phyloP scores from a whole-genome alignment of 2,113 vertebrate genomes.

The Hemicordylus capensis region DNA sequence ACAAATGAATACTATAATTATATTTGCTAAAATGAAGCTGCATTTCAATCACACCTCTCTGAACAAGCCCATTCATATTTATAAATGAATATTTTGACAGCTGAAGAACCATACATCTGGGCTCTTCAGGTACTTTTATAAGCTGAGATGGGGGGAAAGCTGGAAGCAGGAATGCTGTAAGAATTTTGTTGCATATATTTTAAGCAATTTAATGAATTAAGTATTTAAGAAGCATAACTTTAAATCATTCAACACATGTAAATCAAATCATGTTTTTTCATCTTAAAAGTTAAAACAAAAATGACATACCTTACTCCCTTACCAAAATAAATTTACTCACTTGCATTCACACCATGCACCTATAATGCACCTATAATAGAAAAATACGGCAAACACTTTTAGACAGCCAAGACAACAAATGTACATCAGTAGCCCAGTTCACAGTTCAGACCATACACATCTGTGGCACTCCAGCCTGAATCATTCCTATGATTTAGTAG shows the following conservation, averaged over 20 bases:
- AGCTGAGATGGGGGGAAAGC: background rate
- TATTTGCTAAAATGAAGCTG: conserved; percentile 8
- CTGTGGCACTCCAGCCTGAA: background rate
- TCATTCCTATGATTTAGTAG: background rate
- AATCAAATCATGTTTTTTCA: background rate
- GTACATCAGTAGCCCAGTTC: no score
- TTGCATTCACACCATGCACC: background rate
- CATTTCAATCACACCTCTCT: background rate
- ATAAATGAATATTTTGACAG: conserved; percentile 31
- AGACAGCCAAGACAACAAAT: background rate
- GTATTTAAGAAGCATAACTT: background rate
- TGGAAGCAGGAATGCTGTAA: background rate
- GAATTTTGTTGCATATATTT: background rate
- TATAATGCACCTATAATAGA: background rate
- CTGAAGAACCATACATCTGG: background rate
- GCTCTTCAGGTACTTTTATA: conserved; percentile 6
- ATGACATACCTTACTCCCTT: background rate
- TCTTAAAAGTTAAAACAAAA: background rate
- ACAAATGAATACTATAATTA: conserved; percentile 26
- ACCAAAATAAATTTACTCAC: background rate
- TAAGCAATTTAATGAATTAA: background rate
- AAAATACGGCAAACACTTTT: background rate
- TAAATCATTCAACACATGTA: background rate
- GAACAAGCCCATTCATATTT: conserved; percentile 24
- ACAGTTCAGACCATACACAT: background rate